phyloP scores from a whole-genome alignment of 1,140 invertebrate species.

The Brachionus asplanchnoidis region DNA sequence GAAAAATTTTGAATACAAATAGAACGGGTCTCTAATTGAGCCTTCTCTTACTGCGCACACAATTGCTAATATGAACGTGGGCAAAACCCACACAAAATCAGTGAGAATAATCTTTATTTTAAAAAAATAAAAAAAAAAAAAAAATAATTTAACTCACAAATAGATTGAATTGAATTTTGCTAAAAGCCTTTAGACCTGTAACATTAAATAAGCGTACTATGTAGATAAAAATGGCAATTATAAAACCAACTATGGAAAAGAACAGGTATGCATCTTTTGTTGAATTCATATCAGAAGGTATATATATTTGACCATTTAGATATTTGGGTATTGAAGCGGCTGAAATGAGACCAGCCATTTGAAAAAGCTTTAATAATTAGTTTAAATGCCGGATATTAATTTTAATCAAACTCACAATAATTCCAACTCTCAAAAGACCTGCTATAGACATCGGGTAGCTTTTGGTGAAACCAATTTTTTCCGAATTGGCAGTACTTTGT shows the following conservation, averaged over 20 bases:
- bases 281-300: constrained; percentile 26
- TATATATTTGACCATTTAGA: not conserved
- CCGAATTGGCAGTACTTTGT: not conserved
- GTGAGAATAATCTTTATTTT: not conserved
- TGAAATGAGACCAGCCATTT: constrained; percentile 23
- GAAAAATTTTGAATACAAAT: constrained; percentile 23
- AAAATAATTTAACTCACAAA: not conserved
- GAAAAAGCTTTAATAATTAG: not conserved
- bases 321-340: constrained; percentile 17
- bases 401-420: not conserved
- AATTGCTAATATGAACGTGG: constrained; percentile 33
- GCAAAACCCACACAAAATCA: constrained; percentile 8
- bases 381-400: not conserved
- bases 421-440: not conserved
- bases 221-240: constrained; percentile 10
- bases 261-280: constrained; percentile 27
- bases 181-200: not conserved
- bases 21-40: constrained; percentile 11
- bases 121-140: not conserved
- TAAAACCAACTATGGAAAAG: constrained; percentile 29
- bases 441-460: not conserved
- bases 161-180: constrained; percentile 16
- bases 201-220: not conserved
- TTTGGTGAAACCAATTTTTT: not conserved
- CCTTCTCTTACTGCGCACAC: constrained; percentile 10